Evolutionary conservation across 92 coral and sea anemone genomes (phyloP).

Genomic region (Galaxea fascicularis): DNA sequence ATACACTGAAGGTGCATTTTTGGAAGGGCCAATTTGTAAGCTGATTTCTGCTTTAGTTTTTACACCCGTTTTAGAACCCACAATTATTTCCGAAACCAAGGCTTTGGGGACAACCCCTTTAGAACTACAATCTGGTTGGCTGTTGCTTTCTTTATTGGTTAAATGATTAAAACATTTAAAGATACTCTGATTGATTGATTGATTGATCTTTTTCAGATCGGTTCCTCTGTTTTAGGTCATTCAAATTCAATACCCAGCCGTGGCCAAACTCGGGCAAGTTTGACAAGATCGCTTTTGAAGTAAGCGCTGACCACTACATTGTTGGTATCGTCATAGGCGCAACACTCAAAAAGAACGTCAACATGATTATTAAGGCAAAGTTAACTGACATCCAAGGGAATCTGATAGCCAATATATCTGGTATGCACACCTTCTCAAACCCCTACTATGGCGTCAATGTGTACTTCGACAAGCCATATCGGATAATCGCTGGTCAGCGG

Average conservation of each 20-base stretch:
- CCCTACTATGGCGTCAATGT: not conserved
- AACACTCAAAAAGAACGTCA: not conserved
- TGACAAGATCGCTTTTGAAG: constrained; percentile 22
- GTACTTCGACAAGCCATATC: constrained; percentile 9
- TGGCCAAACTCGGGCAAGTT: constrained; percentile 27
- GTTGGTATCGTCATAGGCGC: not conserved
- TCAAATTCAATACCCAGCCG: not conserved
- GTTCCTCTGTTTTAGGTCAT: not conserved
- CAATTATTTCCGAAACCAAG: no score
- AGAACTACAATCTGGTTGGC: no score
- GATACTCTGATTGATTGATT: no score
- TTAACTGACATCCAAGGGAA: not conserved
- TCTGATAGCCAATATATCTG: constrained; percentile 4
- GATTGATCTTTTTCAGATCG: not conserved
- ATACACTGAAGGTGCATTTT: no score
- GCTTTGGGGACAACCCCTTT: no score
- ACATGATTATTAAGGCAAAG: not conserved
- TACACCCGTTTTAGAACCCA: no score
- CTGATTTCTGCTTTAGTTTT: no score
- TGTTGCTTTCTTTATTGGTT: no score
- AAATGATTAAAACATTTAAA: no score
- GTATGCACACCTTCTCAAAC: not conserved
- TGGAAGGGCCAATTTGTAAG: no score
- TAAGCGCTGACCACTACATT: not conserved
- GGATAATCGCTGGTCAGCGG: constrained; percentile 15